A percentile compares a stretch with the other conserved stretches of the same genome.
phyloP scores from a whole-genome alignment of 2,888 invertebrate species.

The Pristionchus arcanus region DNA sequence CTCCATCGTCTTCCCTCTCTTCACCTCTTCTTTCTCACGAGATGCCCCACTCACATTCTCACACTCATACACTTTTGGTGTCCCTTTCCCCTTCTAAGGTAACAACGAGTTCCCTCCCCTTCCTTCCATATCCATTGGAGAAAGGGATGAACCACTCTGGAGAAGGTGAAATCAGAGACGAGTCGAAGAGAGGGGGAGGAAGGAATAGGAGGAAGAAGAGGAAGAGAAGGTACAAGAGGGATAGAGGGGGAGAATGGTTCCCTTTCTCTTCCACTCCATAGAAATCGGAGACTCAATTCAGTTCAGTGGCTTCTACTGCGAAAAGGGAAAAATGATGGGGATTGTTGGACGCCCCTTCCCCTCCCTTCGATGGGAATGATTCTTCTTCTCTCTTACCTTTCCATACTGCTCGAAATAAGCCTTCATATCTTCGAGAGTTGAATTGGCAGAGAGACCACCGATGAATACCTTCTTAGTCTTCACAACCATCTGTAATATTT shows the following conservation, averaged over 20 bases:
- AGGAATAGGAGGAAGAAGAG: not conserved
- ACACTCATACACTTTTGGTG: slow-evolving; percentile 20
- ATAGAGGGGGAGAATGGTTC: not conserved
- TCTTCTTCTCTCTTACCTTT: slow-evolving; percentile 85
- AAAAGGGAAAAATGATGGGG: not conserved
- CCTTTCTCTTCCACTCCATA: not conserved
- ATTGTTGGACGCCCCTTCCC: not conserved
- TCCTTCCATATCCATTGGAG: slow-evolving; percentile 1
- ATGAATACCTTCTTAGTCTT: slow-evolving; percentile 99
- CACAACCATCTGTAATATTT: slow-evolving; percentile 94
- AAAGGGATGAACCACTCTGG: slow-evolving; percentile 17
- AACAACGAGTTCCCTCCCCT: not conserved
- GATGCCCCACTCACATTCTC: slow-evolving; percentile 4
- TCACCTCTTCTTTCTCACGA: slow-evolving; percentile 29
- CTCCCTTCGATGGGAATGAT: not conserved
- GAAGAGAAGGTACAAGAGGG: not conserved
- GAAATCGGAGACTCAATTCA: slow-evolving; percentile 34
- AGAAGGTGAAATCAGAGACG: slow-evolving; percentile 32
- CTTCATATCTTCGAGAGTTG: slow-evolving; percentile 99
- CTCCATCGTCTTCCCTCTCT: no score
- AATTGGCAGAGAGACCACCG: slow-evolving; percentile 98
- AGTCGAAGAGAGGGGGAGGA: not conserved
- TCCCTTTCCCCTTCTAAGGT: not conserved
- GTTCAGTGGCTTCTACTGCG: not conserved
- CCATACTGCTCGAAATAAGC: slow-evolving; percentile 99